Conservation (phyloP, 1,140 invertebrate species). For the Drosophila parabipectinata region DNA sequence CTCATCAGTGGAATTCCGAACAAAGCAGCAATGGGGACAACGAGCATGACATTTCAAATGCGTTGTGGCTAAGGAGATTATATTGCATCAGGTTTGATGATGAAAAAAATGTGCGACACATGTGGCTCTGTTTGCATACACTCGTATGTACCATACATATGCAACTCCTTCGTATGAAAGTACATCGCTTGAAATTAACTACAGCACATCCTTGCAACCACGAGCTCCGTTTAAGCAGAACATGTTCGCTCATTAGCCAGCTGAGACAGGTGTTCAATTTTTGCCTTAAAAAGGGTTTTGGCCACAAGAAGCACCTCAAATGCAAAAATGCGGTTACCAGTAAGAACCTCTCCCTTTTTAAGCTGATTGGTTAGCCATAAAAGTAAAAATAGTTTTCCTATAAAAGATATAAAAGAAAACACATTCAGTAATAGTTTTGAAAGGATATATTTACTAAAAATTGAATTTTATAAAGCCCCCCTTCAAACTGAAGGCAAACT, state of each 20-base stretch:
- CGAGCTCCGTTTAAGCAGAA: conserved; percentile 3
- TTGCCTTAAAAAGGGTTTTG: not conserved
- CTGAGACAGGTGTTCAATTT: conserved; percentile 3
- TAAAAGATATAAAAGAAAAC: too few species aligned
- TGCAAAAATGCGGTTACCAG: not conserved
- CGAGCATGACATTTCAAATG: conserved; percentile 55
- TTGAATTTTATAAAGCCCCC: not conserved
- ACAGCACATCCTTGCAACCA: conserved; percentile 20
- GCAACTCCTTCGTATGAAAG: conserved; percentile 2
- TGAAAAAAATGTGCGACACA: conserved; percentile 47
- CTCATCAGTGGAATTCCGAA: conserved; percentile 67
- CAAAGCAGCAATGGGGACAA: conserved; percentile 62
- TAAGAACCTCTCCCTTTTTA: not conserved
- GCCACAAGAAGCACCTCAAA: not conserved
- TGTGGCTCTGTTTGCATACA: conserved; percentile 40
- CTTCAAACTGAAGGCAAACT: not conserved
- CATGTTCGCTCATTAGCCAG: conserved; percentile 5
- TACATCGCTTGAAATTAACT: conserved; percentile 45
- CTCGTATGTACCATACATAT: not conserved
- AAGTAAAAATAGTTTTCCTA: too few species aligned
- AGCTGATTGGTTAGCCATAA: not conserved
- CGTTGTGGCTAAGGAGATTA: conserved; percentile 53
- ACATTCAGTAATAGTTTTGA: too few species aligned
- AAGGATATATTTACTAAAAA: not conserved
- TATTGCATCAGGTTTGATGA: conserved; percentile 51